A percentile compares a stretch with the other conserved stretches of the same genome.
Evolutionary conservation across 1,140 invertebrate species (phyloP).

Genomic region (Oedothorax gibbosus): DNA sequence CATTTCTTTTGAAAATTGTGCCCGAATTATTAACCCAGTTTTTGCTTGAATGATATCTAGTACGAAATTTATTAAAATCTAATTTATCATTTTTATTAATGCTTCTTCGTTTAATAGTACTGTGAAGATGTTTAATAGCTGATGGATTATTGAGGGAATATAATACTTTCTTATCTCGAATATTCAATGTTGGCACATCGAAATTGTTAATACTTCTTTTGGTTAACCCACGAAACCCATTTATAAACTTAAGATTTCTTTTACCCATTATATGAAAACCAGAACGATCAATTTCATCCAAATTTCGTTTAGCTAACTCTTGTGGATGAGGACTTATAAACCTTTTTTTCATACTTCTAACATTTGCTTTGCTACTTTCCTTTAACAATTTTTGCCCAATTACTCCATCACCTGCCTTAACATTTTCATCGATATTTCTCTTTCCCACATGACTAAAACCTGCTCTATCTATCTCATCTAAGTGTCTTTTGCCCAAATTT

Average conservation of each 20-base stretch:
- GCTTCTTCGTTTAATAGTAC: conserved; percentile 67
- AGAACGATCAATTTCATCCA: conserved; percentile 74
- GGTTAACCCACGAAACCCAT: conserved; percentile 70
- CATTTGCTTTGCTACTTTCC: conserved; percentile 74
- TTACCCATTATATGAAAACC: conserved; percentile 73
- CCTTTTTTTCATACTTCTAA: conserved; percentile 72
- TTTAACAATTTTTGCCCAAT: conserved; percentile 75
- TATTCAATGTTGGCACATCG: conserved; percentile 69
- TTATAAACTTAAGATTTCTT: conserved; percentile 66
- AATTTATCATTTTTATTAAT: conserved; percentile 39
- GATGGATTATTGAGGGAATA: background rate
- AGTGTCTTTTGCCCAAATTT: conserved; percentile 71
- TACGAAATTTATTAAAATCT: no score
- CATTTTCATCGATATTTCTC: conserved; percentile 74
- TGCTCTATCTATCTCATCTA: conserved; percentile 75
- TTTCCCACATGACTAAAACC: conserved; percentile 72
- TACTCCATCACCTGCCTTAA: conserved; percentile 73
- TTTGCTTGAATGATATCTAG: no score
- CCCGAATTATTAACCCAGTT: no score
- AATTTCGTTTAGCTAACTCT: conserved; percentile 70
- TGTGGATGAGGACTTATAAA: conserved; percentile 68
- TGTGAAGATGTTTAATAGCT: background rate
- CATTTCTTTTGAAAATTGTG: conserved; percentile 71
- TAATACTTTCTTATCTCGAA: conserved; percentile 63
- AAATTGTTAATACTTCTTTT: conserved; percentile 76